Conservation (phyloP, 1,140 invertebrate genomes). For the Battus philenor region DNA sequence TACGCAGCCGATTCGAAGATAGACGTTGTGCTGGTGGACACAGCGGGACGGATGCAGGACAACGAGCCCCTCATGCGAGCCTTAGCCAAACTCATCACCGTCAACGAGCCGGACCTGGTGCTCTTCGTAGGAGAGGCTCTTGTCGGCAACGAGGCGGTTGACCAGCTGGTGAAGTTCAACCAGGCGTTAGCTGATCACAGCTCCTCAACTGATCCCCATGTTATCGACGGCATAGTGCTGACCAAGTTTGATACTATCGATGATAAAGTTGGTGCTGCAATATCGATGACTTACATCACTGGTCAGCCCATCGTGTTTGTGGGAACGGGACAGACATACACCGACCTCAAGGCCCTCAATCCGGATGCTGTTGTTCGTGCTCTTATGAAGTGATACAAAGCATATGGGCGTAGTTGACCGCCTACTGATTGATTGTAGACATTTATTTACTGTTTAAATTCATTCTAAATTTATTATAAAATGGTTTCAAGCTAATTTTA, state of each 20-base stretch:
- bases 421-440: too few species aligned
- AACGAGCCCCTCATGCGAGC: constrained; percentile 99
- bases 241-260: constrained; percentile 99
- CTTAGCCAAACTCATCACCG: constrained; percentile 90
- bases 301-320: constrained; percentile 99
- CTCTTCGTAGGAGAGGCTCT: constrained; percentile 99
- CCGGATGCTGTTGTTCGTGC: constrained; percentile 97
- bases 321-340: constrained; percentile 99
- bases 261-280: constrained; percentile 99
- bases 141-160: constrained; percentile 99
- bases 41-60: constrained; percentile 99
- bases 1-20: constrained; percentile 88
- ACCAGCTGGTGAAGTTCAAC: constrained; percentile 99
- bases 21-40: constrained; percentile 97
- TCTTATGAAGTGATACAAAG: constrained; percentile 89
- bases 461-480: too few species aligned
- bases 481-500: too few species aligned
- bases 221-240: constrained; percentile 98
- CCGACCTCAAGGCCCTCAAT: constrained; percentile 97
- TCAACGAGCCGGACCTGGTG: constrained; percentile 97
- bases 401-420: constrained; percentile 2
- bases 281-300: constrained; percentile 99
- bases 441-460: too few species aligned
- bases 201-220: constrained; percentile 87
- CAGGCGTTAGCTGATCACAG: constrained; percentile 95